Evolutionary conservation across 2,888 invertebrate species (phyloP).

Genomic region (Helobdella robusta): DNA sequence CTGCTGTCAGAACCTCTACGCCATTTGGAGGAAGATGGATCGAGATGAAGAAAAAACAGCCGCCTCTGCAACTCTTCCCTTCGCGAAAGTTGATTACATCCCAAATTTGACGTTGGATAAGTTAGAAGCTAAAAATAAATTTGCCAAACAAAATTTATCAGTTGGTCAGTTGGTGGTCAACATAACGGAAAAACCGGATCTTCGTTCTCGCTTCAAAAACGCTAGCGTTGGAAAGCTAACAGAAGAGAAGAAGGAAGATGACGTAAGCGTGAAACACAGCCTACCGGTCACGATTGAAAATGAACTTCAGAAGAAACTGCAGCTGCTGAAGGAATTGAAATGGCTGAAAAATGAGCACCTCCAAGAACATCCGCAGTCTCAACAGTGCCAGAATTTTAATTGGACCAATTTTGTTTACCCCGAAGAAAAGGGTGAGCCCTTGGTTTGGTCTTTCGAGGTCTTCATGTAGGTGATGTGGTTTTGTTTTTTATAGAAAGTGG

Average conservation of each 20-base stretch:
- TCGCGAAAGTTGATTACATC: not conserved
- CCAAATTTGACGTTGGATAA: not conserved
- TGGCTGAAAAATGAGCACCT: too few species aligned
- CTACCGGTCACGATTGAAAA: not conserved
- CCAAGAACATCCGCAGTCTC: too few species aligned
- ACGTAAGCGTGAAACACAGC: too few species aligned
- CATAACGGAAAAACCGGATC: conserved; percentile 1
- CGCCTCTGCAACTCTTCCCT: not conserved
- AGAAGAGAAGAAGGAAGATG: not conserved
- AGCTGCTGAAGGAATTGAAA: too few species aligned
- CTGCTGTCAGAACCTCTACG: conserved; percentile 19
- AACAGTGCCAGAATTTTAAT: too few species aligned
- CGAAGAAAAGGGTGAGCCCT: too few species aligned
- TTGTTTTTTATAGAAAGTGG: too few species aligned
- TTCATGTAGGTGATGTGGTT: too few species aligned
- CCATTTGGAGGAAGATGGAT: conserved; percentile 18
- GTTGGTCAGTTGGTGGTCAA: not conserved
- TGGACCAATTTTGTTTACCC: too few species aligned
- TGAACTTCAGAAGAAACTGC: too few species aligned
- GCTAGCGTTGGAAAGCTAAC: not conserved
- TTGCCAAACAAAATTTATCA: not conserved
- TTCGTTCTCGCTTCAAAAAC: too few species aligned
- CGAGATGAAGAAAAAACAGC: not conserved
- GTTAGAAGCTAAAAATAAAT: not conserved
- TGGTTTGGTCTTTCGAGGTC: too few species aligned